phyloP scores from a whole-genome alignment of 2,797 vertebrate species.

The Apogon hyalosoma region DNA sequence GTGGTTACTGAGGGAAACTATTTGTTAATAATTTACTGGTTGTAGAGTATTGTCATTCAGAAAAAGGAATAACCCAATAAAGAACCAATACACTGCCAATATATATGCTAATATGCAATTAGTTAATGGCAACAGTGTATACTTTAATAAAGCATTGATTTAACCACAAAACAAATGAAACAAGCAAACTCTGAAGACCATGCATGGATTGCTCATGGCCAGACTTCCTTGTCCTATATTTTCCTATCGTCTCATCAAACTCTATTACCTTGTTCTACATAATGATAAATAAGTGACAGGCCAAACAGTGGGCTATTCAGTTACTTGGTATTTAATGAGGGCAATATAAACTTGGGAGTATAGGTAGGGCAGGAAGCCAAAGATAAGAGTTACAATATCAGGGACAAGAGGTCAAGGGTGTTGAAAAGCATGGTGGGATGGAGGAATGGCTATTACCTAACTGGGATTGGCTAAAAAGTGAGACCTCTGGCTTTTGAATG shows the following conservation, averaged over 20 bases:
- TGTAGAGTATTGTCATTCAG: too few relatives aligned
- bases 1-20: too few relatives aligned
- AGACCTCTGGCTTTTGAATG: constrained; percentile 36
- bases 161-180: too few relatives aligned
- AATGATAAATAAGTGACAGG: constrained; percentile 74
- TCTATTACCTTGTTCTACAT: constrained; percentile 62
- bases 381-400: constrained; percentile 74
- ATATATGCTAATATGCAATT: too few relatives aligned
- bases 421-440: constrained; percentile 42
- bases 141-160: too few relatives aligned
- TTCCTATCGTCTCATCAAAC: constrained; percentile 56
- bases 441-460: constrained; percentile 24
- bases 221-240: constrained; percentile 54
- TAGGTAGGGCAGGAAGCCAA: constrained; percentile 64
- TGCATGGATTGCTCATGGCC: too few relatives aligned
- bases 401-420: constrained; percentile 62
- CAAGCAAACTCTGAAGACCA: too few relatives aligned
- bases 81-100: too few relatives aligned
- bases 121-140: too few relatives aligned
- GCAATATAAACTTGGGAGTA: constrained; percentile 76
- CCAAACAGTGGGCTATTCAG: constrained; percentile 71
- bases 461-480: constrained; percentile 61
- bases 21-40: too few relatives aligned
- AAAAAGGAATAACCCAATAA: too few relatives aligned
- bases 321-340: constrained; percentile 72